Percentiles rank a stretch among this genome's conserved stretches.
These are phyloP conservation scores for Uloborus diversus DNA, from an alignment of 1,140 invertebrate genomes.

Conservation along the genomic window DNA sequence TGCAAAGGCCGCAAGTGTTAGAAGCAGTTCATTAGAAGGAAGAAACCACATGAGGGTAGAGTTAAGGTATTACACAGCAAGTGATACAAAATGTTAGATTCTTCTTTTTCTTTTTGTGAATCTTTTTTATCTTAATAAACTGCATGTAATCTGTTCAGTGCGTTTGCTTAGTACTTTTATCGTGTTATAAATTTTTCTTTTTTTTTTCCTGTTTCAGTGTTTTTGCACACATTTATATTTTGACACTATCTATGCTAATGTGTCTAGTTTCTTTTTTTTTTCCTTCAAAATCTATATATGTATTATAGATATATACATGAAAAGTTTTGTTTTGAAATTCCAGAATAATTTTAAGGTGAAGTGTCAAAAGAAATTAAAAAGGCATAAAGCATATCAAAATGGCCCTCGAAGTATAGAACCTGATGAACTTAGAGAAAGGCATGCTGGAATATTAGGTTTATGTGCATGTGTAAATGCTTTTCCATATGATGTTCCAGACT, in stretches of 20 bases:
- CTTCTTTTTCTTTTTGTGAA: too few relatives aligned
- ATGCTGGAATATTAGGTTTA: constrained; percentile 86
- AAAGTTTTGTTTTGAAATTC: background rate
- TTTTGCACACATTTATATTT: background rate
- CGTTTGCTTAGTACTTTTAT: background rate
- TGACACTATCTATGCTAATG: background rate
- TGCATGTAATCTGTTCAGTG: too few relatives aligned
- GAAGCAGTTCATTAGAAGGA: too few relatives aligned
- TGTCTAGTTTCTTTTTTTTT: background rate
- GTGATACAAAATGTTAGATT: too few relatives aligned
- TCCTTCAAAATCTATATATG: too few relatives aligned
- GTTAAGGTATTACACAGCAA: too few relatives aligned
- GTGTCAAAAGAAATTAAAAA: constrained; percentile 58
- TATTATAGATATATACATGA: too few relatives aligned
- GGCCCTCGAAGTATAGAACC: constrained; percentile 47
- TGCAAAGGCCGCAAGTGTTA: too few relatives aligned
- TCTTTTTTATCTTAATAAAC: too few relatives aligned
- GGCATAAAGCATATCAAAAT: constrained; percentile 67
- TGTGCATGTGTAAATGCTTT: constrained; percentile 87
- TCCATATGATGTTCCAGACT: constrained; percentile 89
- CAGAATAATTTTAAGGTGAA: constrained; percentile 41
- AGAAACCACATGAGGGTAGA: too few relatives aligned
- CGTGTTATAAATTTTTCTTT: background rate
- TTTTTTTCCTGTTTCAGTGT: background rate
- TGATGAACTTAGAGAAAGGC: constrained; percentile 68